These are phyloP conservation scores for Sipunculus nudus DNA, from an alignment of 2,888 invertebrate genomes.

Conservation along the genomic window DNA sequence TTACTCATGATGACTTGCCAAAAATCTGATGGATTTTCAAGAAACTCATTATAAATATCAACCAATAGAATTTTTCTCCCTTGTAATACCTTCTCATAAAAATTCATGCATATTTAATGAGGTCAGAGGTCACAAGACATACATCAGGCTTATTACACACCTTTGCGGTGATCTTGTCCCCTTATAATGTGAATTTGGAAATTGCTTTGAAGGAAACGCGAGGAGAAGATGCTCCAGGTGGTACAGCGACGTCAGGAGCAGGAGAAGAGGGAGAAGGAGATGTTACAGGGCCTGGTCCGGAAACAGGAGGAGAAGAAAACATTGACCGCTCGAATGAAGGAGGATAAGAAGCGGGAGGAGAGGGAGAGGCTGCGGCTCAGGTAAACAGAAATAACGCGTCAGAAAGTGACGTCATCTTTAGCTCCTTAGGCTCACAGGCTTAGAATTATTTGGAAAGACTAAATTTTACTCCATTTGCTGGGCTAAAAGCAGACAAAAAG, in stretches of 20 bases:
- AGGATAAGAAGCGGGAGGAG: conserved; percentile 18
- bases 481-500: no score
- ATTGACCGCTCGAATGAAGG: conserved; percentile 17
- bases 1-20: no score
- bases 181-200: no score
- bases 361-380: conserved; percentile 9
- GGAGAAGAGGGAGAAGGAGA: not conserved
- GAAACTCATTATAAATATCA: no score
- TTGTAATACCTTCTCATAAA: not conserved
- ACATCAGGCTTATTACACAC: not conserved
- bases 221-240: conserved; percentile 8
- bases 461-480: no score
- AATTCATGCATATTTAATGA: no score
- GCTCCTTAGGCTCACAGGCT: no score
- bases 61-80: not conserved
- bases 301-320: conserved; percentile 10
- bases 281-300: not conserved
- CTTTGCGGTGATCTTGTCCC: not conserved
- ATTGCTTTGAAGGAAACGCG: conserved; percentile 10
- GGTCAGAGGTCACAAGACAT: no score
- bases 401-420: no score
- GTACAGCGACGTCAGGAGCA: conserved; percentile 13
- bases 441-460: no score
- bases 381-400: conserved; percentile 1
- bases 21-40: no score